Percentiles rank a stretch among this genome's conserved stretches.
These are phyloP conservation scores for Agrotis ipsilon DNA, from an alignment of 2,888 invertebrate genomes.

Conservation along the genomic window DNA sequence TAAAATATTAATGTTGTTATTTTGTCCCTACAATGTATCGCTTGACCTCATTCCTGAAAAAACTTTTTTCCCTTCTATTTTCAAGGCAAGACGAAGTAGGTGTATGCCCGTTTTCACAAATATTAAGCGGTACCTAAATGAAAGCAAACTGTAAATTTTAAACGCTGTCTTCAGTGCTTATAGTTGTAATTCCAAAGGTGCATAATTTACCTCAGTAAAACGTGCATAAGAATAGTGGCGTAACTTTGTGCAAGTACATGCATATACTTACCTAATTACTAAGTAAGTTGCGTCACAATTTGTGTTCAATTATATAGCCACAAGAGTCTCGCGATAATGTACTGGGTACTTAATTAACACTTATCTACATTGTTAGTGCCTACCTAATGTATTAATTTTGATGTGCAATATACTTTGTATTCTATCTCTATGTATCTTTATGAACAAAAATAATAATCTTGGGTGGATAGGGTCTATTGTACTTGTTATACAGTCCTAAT, in stretches of 20 bases:
- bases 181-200: neutral
- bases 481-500: conserved; percentile 5
- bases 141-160: neutral
- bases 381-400: neutral
- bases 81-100: neutral
- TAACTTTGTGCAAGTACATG: conserved; percentile 16
- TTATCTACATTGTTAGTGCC: neutral
- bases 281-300: conserved; percentile 5
- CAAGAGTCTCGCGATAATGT: neutral
- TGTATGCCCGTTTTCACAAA: neutral
- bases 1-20: conserved; percentile 37
- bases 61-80: conserved; percentile 9
- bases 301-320: conserved; percentile 5
- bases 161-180: neutral
- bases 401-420: too few species aligned
- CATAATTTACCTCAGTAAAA: neutral
- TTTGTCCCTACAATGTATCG: conserved; percentile 8
- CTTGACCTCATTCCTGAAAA: conserved; percentile 51
- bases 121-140: neutral
- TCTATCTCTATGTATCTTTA: too few species aligned
- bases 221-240: conserved; percentile 12
- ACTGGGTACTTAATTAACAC: conserved; percentile 8
- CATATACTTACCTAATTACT: conserved; percentile 1
- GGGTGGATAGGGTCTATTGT: neutral
- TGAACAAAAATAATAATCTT: neutral